These are phyloP conservation scores for Typhlichthys eigenmanni DNA, from an alignment of 2,797 vertebrate genomes.

Conservation along the genomic window DNA sequence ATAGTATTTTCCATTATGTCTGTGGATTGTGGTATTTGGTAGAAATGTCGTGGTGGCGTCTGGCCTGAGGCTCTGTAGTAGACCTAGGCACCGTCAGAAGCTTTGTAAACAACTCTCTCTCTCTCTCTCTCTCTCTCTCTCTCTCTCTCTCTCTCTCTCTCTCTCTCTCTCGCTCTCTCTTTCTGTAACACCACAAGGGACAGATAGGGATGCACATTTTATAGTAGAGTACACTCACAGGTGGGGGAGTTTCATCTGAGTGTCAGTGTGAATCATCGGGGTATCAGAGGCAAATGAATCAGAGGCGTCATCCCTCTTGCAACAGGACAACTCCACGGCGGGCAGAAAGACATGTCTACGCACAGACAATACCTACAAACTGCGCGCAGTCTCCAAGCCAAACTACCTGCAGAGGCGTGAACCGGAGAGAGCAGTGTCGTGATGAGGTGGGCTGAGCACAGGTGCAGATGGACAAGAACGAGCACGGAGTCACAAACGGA, in stretches of 20 bases:
- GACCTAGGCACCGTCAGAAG: background rate
- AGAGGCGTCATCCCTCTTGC: conserved; percentile 7
- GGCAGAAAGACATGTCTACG: background rate
- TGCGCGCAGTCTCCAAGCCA: too few species aligned
- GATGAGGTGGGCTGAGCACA: too few species aligned
- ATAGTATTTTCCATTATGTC: background rate
- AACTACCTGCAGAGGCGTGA: too few species aligned
- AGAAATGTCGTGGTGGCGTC: background rate
- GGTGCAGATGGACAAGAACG: too few species aligned
- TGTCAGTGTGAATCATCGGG: conserved; percentile 22
- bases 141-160: conserved; percentile 8
- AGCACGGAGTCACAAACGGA: too few species aligned
- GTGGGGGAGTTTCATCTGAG: conserved; percentile 30
- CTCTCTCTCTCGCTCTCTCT: too few species aligned
- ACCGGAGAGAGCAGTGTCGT: too few species aligned
- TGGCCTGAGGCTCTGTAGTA: background rate
- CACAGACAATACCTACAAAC: background rate
- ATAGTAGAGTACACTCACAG: conserved; percentile 5
- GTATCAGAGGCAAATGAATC: conserved; percentile 10
- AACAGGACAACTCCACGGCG: too few species aligned
- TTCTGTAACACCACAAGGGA: background rate
- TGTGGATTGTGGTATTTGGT: background rate
- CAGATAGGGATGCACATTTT: background rate
- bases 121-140: conserved; percentile 9
- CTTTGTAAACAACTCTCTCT: conserved; percentile 2